Evolutionary conservation across 2,888 invertebrate genomes (phyloP).

Genomic region (Venusia cambrica): DNA sequence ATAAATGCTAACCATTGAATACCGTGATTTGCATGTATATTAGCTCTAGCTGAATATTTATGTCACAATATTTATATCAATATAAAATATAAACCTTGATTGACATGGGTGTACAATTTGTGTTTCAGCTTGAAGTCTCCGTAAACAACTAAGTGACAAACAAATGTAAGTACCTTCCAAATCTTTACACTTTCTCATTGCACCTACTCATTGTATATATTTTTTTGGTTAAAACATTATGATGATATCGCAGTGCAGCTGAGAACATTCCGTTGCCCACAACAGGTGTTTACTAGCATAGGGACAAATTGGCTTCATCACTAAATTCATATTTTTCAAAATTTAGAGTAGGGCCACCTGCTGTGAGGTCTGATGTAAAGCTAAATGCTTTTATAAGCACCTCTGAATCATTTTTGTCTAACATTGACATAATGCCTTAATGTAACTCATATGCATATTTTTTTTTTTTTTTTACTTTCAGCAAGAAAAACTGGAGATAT

Average conservation of each 20-base stretch:
- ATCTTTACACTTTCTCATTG: too few species aligned
- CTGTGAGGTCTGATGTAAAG: slow-evolving; percentile 67
- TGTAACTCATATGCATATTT: slow-evolving; percentile 4
- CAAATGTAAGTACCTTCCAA: too few species aligned
- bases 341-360: slow-evolving; percentile 59
- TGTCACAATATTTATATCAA: not conserved
- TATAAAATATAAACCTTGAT: not conserved
- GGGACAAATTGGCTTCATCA: slow-evolving; percentile 36
- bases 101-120: too few species aligned
- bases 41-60: slow-evolving; percentile 71
- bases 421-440: not conserved
- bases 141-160: not conserved
- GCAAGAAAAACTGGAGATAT: not conserved
- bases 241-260: slow-evolving; percentile 78
- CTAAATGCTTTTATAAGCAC: slow-evolving; percentile 42
- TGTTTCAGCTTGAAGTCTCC: slow-evolving; percentile 11
- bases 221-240: too few species aligned
- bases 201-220: too few species aligned
- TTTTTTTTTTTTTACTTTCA: slow-evolving; percentile 17
- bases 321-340: slow-evolving; percentile 36
- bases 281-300: slow-evolving; percentile 45
- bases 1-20: slow-evolving; percentile 76
- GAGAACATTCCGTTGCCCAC: slow-evolving; percentile 65
- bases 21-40: slow-evolving; percentile 78
- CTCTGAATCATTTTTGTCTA: slow-evolving; percentile 43